Evolutionary conservation across 2,797 vertebrate species (phyloP).

Genomic region (Salarias fasciatus): DNA sequence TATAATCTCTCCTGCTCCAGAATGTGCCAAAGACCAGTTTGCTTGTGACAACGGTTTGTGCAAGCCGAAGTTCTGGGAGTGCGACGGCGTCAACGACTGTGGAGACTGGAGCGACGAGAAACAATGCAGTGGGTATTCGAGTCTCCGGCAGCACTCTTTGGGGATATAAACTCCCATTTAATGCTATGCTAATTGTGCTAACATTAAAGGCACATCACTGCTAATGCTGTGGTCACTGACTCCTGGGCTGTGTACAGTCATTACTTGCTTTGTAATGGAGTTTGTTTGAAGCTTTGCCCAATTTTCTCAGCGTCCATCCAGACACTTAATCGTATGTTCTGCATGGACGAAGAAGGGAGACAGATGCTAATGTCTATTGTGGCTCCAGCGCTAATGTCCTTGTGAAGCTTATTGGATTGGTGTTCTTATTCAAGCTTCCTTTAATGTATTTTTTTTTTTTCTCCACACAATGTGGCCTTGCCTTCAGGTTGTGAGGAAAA

Average conservation of each 20-base stretch:
- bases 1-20: slow-evolving; percentile 51
- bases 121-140: slow-evolving; percentile 75
- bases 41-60: slow-evolving; percentile 78
- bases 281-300: slow-evolving; percentile 59
- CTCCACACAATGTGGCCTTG: slow-evolving; percentile 2
- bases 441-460: slow-evolving; percentile 8
- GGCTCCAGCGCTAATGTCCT: slow-evolving; percentile 26
- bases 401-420: not conserved
- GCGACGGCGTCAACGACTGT: slow-evolving; percentile 83
- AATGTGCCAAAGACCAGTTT: slow-evolving; percentile 75
- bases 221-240: slow-evolving; percentile 56
- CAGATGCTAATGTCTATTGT: slow-evolving; percentile 17
- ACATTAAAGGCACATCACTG: slow-evolving; percentile 59
- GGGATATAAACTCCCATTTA: slow-evolving; percentile 34
- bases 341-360: slow-evolving; percentile 32
- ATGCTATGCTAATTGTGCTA: slow-evolving; percentile 59
- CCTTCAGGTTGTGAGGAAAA: slow-evolving; percentile 71
- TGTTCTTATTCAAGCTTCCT: slow-evolving; percentile 18
- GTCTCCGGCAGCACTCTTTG: slow-evolving; percentile 6
- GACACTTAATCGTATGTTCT: slow-evolving; percentile 48
- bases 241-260: slow-evolving; percentile 39
- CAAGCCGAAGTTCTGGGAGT: slow-evolving; percentile 79
- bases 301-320: slow-evolving; percentile 45
- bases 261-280: slow-evolving; percentile 60
- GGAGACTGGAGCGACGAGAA: slow-evolving; percentile 84